Evolutionary conservation across 2,797 vertebrate species (phyloP).

Genomic region (Iguana delicatissima): DNA sequence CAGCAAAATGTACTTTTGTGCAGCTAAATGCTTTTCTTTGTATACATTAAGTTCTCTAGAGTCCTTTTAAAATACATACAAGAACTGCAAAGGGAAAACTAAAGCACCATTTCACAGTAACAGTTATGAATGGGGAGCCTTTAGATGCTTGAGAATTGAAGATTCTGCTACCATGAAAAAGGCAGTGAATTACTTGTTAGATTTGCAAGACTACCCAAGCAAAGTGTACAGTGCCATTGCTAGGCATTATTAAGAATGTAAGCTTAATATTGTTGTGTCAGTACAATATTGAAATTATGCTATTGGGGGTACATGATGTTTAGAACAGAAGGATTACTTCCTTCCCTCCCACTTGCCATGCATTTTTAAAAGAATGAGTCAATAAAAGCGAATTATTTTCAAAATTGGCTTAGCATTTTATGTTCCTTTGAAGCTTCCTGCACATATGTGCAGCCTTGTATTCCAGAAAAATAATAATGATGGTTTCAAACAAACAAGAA

Average conservation of each 20-base stretch:
- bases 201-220: constrained; percentile 31
- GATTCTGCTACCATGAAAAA: background rate
- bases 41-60: constrained; percentile 6
- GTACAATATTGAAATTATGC: constrained; percentile 38
- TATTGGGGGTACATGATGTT: constrained; percentile 18
- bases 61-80: constrained; percentile 9
- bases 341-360: background rate
- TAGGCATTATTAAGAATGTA: constrained; percentile 31
- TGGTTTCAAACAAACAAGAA: background rate
- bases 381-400: constrained; percentile 42
- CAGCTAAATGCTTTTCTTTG: constrained; percentile 8
- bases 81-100: constrained; percentile 6
- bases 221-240: constrained; percentile 4
- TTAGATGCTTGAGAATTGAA: background rate
- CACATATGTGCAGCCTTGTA: constrained; percentile 36
- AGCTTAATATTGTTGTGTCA: constrained; percentile 40
- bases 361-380: constrained; percentile 20
- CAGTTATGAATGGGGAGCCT: background rate
- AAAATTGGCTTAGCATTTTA: constrained; percentile 35
- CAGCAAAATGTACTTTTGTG: constrained; percentile 15
- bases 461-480: constrained; percentile 25
- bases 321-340: constrained; percentile 36
- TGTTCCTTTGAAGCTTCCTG: constrained; percentile 29
- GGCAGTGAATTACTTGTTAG: constrained; percentile 24
- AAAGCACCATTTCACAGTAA: constrained; percentile 20